A percentile compares a stretch with the other conserved stretches of the same genome.
Evolutionary conservation across 2,797 vertebrate species (phyloP).

Genomic region (Hyperoplus lanceolatus): DNA sequence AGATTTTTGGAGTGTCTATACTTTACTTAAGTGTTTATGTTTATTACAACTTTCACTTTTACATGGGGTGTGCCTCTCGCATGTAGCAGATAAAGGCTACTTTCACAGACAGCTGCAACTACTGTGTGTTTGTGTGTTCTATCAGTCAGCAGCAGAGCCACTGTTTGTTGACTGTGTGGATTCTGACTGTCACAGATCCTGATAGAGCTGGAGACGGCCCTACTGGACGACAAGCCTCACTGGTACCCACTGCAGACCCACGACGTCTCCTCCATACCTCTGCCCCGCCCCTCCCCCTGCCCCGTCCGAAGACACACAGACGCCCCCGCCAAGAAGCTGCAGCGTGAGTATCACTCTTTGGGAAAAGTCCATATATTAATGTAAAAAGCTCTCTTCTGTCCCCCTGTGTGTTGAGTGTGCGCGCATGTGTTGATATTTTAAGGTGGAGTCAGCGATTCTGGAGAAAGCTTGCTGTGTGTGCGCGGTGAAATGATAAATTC

Average conservation of each 20-base stretch:
- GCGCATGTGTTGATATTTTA: not conserved
- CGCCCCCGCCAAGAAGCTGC: constrained; percentile 93
- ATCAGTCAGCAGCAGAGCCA: not conserved
- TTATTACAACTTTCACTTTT: too few species aligned
- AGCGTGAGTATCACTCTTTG: constrained; percentile 88
- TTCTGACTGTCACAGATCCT: constrained; percentile 88
- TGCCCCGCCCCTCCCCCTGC: constrained; percentile 95
- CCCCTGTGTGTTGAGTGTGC: constrained; percentile 15
- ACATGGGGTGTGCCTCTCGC: too few species aligned
- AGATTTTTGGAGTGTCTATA: too few species aligned
- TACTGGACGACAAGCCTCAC: constrained; percentile 98
- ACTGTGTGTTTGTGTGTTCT: not conserved
- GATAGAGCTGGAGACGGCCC: constrained; percentile 98
- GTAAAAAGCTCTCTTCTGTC: constrained; percentile 16
- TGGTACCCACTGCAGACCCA: constrained; percentile 99
- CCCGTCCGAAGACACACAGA: constrained; percentile 93
- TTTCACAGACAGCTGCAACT: not conserved
- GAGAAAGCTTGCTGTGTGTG: too few species aligned
- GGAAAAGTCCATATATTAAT: not conserved
- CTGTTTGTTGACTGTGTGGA: not conserved
- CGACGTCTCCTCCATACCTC: constrained; percentile 97
- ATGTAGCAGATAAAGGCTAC: not conserved
- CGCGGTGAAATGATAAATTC: too few species aligned
- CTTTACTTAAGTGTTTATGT: too few species aligned
- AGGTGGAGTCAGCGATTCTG: too few species aligned